Base-by-base conservation (phyloP, 2,113 vertebrate species). In the Maccullochella peelii region DNA sequence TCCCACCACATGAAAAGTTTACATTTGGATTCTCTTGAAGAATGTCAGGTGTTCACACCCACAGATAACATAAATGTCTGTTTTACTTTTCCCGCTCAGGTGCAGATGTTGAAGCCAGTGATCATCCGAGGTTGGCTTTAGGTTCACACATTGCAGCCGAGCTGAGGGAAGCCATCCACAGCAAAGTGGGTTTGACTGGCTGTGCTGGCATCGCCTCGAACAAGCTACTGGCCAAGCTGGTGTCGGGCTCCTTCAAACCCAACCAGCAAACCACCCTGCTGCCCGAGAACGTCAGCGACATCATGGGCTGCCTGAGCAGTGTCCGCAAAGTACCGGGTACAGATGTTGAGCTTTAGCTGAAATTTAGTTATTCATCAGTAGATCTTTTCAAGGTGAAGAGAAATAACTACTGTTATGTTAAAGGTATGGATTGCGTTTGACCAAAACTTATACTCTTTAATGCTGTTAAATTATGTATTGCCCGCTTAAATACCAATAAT, bases 191-290 rank as follows among this genome's bases (percentile, higher is more conserved):
- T 20, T 96, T 99, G 65, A 98, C 97, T 0, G 95, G 96, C 73
- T 97, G 96, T 7, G 96, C 97, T 9, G 98, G 97, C 27, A 88
- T 98, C 0, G 96, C 98, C 50, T 89, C 94, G 2, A 99, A 95
- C 83, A 99, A 99, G 73, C 80, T 98, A 0, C 70, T 98, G 72
- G 94, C 97, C 70, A 99, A 99, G 87, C 93, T 99, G 73, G 97
- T 97, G 49, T 97, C 96, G 2, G 97, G 97, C 2, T 86, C 92
- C 30, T 97, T 97, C 82, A 98, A 97, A 89, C 97, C 97, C 63
- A 97, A 99, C 84, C 97, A 99, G 33, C 97, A 99, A 92, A 98
- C 97, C 0, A 87, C 96, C 12, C 93, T 99, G 33, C 78, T 99
- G 47, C 96, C 96, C 1, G 95, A 97, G 63, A 96, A 96, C 72